Percentiles rank a stretch among this genome's conserved stretches.
Conservation (phyloP, 2,888 invertebrate species). For the Drosophila merina region DNA sequence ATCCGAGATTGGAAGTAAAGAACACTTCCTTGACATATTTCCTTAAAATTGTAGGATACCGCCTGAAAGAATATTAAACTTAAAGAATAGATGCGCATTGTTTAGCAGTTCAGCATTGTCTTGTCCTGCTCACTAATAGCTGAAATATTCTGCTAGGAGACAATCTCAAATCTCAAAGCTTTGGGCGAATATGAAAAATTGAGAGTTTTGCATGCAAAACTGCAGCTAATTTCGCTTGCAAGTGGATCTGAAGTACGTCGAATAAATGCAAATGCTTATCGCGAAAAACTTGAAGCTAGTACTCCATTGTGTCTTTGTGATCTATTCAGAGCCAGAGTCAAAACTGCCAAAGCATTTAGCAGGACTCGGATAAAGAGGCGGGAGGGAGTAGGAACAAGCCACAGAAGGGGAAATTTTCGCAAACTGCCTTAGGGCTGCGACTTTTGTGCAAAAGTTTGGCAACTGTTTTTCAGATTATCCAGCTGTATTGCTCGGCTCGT, state of each 20-base stretch:
- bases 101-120: constrained; percentile 51
- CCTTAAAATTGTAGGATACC: not conserved
- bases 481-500: constrained; percentile 24
- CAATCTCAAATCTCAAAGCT: constrained; percentile 21
- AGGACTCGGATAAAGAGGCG: constrained; percentile 7
- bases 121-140: constrained; percentile 52
- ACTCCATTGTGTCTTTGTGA: constrained; percentile 46
- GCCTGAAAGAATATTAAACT: not conserved
- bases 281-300: constrained; percentile 30
- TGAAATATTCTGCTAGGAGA: constrained; percentile 44
- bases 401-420: constrained; percentile 39
- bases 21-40: not conserved
- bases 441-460: constrained; percentile 52
- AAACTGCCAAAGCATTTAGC: constrained; percentile 40
- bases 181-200: constrained; percentile 41
- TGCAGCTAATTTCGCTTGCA: constrained; percentile 48
- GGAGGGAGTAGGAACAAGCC: not conserved
- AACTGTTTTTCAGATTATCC: constrained; percentile 61
- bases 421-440: constrained; percentile 52
- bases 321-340: constrained; percentile 34
- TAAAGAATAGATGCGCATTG: constrained; percentile 30
- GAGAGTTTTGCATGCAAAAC: constrained; percentile 41
- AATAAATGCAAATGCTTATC: constrained; percentile 32
- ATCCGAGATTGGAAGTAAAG: too few species aligned
- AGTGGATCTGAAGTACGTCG: constrained; percentile 35